Percentiles rank a stretch among this genome's conserved stretches.
These are phyloP conservation scores for Hyaena hyaena DNA, from an alignment of 2,113 vertebrate species.

Conservation along the genomic window DNA sequence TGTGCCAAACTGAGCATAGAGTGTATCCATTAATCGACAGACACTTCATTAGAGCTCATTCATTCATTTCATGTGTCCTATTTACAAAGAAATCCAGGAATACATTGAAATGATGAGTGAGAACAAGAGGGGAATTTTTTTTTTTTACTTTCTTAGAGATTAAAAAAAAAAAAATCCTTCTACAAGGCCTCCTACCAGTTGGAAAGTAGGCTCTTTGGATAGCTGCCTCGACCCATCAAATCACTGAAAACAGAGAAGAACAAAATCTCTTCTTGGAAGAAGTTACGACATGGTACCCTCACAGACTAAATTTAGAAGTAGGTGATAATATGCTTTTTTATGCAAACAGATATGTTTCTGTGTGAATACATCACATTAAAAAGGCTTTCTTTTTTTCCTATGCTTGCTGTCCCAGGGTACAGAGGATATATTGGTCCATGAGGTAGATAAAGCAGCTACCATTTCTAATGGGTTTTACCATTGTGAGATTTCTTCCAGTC, in stretches of 20 bases:
- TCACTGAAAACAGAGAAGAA: background rate
- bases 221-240: background rate
- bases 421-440: background rate
- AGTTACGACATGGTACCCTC: background rate
- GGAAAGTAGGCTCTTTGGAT: background rate
- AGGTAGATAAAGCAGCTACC: background rate
- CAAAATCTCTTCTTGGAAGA: background rate
- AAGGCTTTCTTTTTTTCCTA: background rate
- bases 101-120: background rate
- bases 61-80: background rate
- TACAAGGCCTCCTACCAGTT: background rate
- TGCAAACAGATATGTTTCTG: background rate
- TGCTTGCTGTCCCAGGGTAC: background rate
- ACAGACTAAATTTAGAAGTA: background rate
- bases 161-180: background rate
- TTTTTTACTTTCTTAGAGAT: background rate
- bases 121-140: background rate
- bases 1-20: background rate
- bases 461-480: background rate
- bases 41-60: background rate
- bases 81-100: conserved; percentile 17
- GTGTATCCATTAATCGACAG: background rate
- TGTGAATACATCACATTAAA: background rate
- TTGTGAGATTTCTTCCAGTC: background rate
- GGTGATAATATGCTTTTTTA: background rate